phyloP scores from a whole-genome alignment of 2,113 vertebrate species.

The Sebastes schlegelii region DNA sequence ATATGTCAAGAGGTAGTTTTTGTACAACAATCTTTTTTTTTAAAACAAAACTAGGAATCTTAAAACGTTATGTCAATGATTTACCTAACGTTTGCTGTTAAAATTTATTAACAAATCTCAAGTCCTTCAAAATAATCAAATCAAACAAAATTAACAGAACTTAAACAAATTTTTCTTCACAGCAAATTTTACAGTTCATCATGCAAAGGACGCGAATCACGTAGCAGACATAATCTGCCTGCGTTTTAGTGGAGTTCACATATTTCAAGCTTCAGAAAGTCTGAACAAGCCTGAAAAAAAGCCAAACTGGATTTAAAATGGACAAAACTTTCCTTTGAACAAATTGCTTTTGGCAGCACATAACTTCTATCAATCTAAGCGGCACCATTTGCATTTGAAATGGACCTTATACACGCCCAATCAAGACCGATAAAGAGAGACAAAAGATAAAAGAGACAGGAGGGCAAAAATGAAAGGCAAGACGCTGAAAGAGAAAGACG shows the following conservation, averaged over 20 bases:
- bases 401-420: slow-evolving; percentile 49
- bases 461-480: slow-evolving; percentile 64
- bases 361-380: slow-evolving; percentile 52
- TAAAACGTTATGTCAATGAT: neutral
- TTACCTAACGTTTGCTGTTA: neutral
- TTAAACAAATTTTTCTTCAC: neutral
- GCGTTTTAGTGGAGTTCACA: neutral
- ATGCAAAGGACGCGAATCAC: neutral
- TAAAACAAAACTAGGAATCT: too few relatives aligned
- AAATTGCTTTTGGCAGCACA: slow-evolving; percentile 54
- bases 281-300: slow-evolving; percentile 19
- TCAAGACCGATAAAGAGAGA: slow-evolving; percentile 63
- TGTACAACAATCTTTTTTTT: neutral
- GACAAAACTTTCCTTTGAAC: slow-evolving; percentile 41
- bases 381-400: slow-evolving; percentile 74
- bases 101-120: neutral
- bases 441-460: slow-evolving; percentile 70
- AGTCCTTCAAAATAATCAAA: neutral
- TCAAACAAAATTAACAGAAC: neutral
- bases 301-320: slow-evolving; percentile 22
- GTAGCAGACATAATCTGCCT: neutral
- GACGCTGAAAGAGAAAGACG: slow-evolving; percentile 55
- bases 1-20: neutral
- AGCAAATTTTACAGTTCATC: neutral
- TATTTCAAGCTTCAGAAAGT: slow-evolving; percentile 33